phyloP scores from a whole-genome alignment of 2,113 vertebrate species.

The Muntiacus reevesi region DNA sequence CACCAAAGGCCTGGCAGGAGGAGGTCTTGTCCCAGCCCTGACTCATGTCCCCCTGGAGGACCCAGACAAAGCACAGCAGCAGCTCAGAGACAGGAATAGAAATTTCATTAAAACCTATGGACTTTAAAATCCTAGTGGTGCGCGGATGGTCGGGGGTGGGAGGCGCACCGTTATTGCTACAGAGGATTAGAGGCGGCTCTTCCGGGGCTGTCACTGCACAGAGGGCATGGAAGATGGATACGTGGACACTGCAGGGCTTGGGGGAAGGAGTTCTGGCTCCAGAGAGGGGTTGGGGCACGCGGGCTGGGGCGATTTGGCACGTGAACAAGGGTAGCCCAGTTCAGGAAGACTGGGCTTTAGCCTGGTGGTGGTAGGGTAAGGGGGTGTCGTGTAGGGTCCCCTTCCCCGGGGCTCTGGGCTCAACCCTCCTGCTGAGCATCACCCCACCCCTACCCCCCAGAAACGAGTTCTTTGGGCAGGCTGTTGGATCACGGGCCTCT shows the following conservation, averaged over 20 bases:
- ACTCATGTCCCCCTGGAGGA: background rate
- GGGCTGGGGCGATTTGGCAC: conserved; percentile 71
- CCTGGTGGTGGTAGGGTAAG: background rate
- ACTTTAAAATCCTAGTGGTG: conserved; percentile 82
- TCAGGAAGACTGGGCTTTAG: conserved; percentile 40
- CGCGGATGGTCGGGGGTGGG: conserved; percentile 36
- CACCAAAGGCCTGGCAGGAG: background rate
- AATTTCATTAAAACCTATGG: conserved; percentile 88
- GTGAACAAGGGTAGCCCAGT: conserved; percentile 38
- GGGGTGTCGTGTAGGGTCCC: background rate
- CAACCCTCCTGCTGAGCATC: background rate
- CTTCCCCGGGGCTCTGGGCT: background rate
- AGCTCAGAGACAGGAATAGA: conserved; percentile 81
- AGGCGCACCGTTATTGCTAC: conserved; percentile 66
- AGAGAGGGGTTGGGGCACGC: background rate
- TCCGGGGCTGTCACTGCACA: conserved; percentile 53
- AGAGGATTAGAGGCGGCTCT: conserved; percentile 65
- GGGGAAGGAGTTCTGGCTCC: conserved; percentile 9
- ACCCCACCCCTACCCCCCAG: conserved; percentile 2
- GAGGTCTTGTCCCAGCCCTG: conserved; percentile 33
- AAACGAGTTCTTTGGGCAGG: conserved; percentile 64
- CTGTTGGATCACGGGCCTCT: conserved; percentile 31
- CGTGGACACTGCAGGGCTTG: conserved; percentile 12
- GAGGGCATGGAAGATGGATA: conserved; percentile 36
- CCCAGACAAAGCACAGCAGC: conserved; percentile 70